phyloP scores from a whole-genome alignment of 2,113 vertebrate genomes.

The Pao palembangensis region DNA sequence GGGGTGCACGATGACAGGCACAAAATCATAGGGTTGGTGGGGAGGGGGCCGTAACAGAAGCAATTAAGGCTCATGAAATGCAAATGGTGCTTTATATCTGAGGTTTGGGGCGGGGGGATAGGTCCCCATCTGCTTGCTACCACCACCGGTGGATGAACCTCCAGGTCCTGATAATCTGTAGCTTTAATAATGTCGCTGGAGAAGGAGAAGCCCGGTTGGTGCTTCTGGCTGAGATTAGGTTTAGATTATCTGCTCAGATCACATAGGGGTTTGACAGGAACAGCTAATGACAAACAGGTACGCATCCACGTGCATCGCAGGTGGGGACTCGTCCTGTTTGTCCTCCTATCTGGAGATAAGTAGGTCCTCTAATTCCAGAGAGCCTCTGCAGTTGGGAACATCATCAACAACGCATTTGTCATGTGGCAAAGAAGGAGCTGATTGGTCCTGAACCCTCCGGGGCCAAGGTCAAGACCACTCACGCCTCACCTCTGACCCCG shows the following conservation, averaged over 20 bases:
- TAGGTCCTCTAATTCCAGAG: constrained; percentile 46
- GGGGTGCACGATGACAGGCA: constrained; percentile 54
- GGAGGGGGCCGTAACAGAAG: constrained; percentile 80
- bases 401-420: constrained; percentile 9
- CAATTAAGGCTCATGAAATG: constrained; percentile 95
- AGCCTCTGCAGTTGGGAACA: constrained; percentile 39
- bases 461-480: constrained; percentile 58
- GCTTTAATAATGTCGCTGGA: constrained; percentile 82
- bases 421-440: constrained; percentile 5
- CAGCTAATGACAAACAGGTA: constrained; percentile 21
- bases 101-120: constrained; percentile 9
- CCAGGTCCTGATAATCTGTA: constrained; percentile 81
- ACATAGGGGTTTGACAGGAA: constrained; percentile 18
- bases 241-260: constrained; percentile 39
- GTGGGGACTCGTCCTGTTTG: not conserved
- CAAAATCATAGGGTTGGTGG: constrained; percentile 60
- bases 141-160: constrained; percentile 71
- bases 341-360: not conserved
- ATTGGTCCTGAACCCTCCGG: constrained; percentile 28
- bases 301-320: constrained; percentile 20
- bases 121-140: constrained; percentile 88
- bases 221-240: constrained; percentile 69
- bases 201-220: constrained; percentile 26
- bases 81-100: constrained; percentile 82
- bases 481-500: constrained; percentile 48